Conservation (phyloP, 92 coral and sea anemone species). For the Paragorgia papillata region DNA sequence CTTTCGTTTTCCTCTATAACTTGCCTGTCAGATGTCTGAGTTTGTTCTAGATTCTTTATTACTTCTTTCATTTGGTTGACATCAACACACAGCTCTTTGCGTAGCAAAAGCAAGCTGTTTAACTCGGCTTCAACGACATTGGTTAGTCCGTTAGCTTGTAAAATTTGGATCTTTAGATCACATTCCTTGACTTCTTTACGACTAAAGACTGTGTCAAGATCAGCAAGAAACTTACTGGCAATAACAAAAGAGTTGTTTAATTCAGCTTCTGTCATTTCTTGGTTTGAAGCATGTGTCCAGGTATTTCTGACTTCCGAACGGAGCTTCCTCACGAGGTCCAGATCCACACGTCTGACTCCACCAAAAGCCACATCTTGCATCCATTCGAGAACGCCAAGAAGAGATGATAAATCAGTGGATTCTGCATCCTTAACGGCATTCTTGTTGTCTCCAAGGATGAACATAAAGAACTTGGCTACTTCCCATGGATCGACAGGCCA, state of each 20-base stretch:
- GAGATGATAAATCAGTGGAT: slow-evolving; percentile 39
- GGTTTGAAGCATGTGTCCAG: slow-evolving; percentile 40
- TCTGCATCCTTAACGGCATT: slow-evolving; percentile 38
- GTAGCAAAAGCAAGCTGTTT: neutral
- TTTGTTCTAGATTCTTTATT: neutral
- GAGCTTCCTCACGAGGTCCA: too few relatives aligned
- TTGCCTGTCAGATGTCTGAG: neutral
- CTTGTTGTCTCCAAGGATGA: slow-evolving; percentile 37
- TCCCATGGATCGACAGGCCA: slow-evolving; percentile 47
- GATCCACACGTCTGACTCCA: neutral
- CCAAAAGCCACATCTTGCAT: slow-evolving; percentile 28
- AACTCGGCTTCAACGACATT: slow-evolving; percentile 19
- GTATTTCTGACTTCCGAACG: slow-evolving; percentile 24
- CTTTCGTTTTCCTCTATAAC: neutral
- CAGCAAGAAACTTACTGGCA: too few relatives aligned
- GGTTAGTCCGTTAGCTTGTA: slow-evolving; percentile 10
- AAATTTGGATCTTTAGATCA: neutral
- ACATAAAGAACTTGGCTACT: slow-evolving; percentile 49
- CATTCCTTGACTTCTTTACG: slow-evolving; percentile 4
- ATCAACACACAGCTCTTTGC: neutral
- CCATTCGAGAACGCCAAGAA: slow-evolving; percentile 38
- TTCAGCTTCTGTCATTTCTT: slow-evolving; percentile 1
- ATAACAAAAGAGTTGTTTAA: neutral
- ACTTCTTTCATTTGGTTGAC: slow-evolving; percentile 5
- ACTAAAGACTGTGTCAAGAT: slow-evolving; percentile 2